A percentile compares a stretch with the other conserved stretches of the same genome.
phyloP scores from a whole-genome alignment of 2,888 invertebrate genomes.

The Drosophila vallismaia region DNA sequence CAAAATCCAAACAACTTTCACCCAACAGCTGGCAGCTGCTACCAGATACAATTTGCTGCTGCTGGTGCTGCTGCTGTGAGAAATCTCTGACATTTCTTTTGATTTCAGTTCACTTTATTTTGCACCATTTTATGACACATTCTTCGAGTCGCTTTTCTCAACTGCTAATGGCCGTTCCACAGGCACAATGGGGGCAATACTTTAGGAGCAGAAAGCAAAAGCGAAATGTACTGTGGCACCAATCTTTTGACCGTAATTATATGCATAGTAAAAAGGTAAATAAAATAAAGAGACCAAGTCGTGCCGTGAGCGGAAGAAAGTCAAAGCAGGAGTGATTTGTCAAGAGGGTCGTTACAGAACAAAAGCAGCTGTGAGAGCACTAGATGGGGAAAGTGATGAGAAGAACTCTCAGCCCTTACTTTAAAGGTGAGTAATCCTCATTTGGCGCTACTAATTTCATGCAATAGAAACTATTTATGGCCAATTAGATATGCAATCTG shows the following conservation, averaged over 20 bases:
- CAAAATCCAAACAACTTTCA: conserved; percentile 40
- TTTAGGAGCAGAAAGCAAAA: conserved; percentile 55
- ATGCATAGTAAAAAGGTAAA: conserved; percentile 42
- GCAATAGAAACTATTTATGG: conserved; percentile 57
- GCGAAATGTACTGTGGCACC: conserved; percentile 30
- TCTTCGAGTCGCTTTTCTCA: conserved; percentile 45
- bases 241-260: conserved; percentile 61
- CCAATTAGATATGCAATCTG: conserved; percentile 75
- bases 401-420: background rate
- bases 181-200: conserved; percentile 46
- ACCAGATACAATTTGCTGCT: conserved; percentile 26
- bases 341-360: conserved; percentile 45
- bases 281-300: conserved; percentile 5
- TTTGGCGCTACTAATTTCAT: conserved; percentile 50
- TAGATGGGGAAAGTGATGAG: conserved; percentile 26
- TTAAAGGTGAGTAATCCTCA: background rate
- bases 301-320: conserved; percentile 57
- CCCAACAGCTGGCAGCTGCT: conserved; percentile 33
- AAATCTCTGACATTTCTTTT: conserved; percentile 49
- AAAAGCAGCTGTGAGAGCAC: conserved; percentile 47
- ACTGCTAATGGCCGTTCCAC: conserved; percentile 44
- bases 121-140: conserved; percentile 68
- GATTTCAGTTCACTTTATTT: conserved; percentile 50
- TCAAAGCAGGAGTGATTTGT: conserved; percentile 54
- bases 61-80: conserved; percentile 35